Evolutionary conservation across 2,888 invertebrate species (phyloP).

Genomic region (Panopea generosa): DNA sequence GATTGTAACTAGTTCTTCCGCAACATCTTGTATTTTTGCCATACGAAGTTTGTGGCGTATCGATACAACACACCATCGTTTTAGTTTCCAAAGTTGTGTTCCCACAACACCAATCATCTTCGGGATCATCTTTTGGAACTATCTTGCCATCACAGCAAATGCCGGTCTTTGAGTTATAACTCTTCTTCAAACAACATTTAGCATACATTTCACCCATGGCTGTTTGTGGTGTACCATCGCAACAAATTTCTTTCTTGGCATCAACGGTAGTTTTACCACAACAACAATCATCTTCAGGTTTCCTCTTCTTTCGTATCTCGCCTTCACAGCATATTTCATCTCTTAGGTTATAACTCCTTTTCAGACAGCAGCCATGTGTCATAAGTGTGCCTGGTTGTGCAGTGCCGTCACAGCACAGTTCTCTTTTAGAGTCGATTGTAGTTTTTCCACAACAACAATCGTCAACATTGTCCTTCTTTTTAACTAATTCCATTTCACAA

Average conservation of each 20-base stretch:
- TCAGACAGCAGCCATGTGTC: conserved; percentile 42
- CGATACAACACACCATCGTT: conserved; percentile 45
- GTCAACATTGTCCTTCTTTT: conserved; percentile 26
- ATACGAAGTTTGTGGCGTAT: conserved; percentile 35
- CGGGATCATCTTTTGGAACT: conserved; percentile 21
- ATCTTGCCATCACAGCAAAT: conserved; percentile 40
- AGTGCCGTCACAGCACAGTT: conserved; percentile 50
- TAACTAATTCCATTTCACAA: conserved; percentile 26
- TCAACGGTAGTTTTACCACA: conserved; percentile 44
- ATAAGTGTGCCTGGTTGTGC: conserved; percentile 36
- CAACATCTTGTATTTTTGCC: conserved; percentile 43
- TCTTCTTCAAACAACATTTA: conserved; percentile 36
- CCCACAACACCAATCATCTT: conserved; percentile 51
- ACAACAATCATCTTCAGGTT: conserved; percentile 35
- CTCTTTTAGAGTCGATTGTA: conserved; percentile 42
- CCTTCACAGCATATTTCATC: conserved; percentile 45
- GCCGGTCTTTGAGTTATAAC: conserved; percentile 37
- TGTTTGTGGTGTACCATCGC: conserved; percentile 37
- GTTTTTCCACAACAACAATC: conserved; percentile 55
- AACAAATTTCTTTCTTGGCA: conserved; percentile 46
- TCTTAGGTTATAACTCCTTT: conserved; percentile 28
- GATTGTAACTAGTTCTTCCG: conserved; percentile 41
- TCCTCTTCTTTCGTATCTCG: conserved; percentile 19
- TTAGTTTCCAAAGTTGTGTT: conserved; percentile 44
- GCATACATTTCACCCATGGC: conserved; percentile 40